These are phyloP conservation scores for Cataglyphis rosenhaueri DNA, from an alignment of 2,888 invertebrate species.

Conservation along the genomic window DNA sequence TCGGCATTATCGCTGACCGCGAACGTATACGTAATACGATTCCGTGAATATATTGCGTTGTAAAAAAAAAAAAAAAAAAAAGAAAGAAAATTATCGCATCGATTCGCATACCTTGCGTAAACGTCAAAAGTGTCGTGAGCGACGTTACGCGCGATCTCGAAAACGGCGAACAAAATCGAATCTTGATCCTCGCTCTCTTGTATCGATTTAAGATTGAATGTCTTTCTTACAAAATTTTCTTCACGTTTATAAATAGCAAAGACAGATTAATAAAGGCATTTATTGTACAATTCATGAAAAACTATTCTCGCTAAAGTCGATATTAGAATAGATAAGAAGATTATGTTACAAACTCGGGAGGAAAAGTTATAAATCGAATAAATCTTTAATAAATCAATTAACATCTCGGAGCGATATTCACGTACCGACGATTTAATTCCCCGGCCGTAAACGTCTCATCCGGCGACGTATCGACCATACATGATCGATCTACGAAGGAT, in stretches of 20 bases:
- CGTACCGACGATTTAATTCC: not conserved
- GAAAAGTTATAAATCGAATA: not conserved
- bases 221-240: not conserved
- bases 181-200: not conserved
- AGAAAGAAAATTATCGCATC: not conserved
- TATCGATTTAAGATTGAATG: not conserved
- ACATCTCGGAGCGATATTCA: not conserved
- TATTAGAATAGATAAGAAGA: not conserved
- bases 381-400: not conserved
- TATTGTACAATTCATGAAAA: not conserved
- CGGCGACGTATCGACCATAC: not conserved
- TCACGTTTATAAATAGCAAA: not conserved
- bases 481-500: slow-evolving; percentile 15
- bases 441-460: not conserved
- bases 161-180: not conserved
- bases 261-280: not conserved
- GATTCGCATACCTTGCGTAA: not conserved
- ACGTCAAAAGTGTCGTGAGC: not conserved
- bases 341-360: not conserved
- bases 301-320: not conserved
- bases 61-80: not conserved
- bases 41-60: not conserved
- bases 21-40: slow-evolving; percentile 27
- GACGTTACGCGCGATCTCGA: not conserved
- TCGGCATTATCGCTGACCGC: slow-evolving; percentile 4